These are phyloP conservation scores for Malurus elegans DNA, from an alignment of 2,113 vertebrate species.

Conservation along the genomic window DNA sequence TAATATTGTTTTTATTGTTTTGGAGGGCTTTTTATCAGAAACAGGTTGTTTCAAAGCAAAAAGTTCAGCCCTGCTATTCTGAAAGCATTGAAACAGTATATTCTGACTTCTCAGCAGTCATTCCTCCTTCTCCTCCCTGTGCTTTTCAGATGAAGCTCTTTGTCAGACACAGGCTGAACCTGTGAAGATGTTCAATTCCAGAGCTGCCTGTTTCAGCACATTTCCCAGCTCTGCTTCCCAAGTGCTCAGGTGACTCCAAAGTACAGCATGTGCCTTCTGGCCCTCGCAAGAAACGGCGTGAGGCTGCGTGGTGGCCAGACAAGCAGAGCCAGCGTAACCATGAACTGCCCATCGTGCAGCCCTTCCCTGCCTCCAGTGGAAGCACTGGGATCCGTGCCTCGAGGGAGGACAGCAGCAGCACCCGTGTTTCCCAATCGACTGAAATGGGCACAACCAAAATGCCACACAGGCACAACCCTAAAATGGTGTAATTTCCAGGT, in stretches of 20 bases:
- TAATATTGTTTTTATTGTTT: neutral
- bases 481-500: neutral
- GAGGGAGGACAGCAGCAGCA: neutral
- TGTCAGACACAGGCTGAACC: neutral
- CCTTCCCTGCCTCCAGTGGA: neutral
- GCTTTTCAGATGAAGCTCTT: neutral
- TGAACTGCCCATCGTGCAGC: neutral
- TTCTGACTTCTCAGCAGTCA: neutral
- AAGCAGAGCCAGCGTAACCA: neutral
- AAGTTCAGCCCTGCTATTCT: neutral
- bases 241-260: neutral
- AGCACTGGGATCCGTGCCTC: neutral
- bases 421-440: neutral
- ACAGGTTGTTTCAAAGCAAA: neutral
- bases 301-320: neutral
- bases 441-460: neutral
- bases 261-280: accelerated
- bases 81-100: neutral
- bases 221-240: neutral
- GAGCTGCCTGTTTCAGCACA: neutral
- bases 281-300: accelerated
- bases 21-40: neutral
- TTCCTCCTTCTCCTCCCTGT: neutral
- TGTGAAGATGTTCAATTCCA: neutral
- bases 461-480: neutral